Evolutionary conservation across 2,888 invertebrate genomes (phyloP).

Genomic region (Eupsilia transversa): DNA sequence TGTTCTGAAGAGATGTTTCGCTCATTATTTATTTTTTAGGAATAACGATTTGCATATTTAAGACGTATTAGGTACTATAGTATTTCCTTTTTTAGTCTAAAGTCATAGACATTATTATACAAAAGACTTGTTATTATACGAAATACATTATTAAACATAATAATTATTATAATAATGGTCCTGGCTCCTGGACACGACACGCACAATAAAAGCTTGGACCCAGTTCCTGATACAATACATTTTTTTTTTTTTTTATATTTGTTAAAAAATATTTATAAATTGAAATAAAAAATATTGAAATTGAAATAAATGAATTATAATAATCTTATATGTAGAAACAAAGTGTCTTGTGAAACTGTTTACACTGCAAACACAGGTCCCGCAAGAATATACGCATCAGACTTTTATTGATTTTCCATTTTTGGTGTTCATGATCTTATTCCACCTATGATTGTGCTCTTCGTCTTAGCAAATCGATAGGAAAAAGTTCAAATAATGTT

Average conservation of each 20-base stretch:
- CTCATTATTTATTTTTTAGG: background rate
- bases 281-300: too few relatives aligned
- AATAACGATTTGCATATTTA: background rate
- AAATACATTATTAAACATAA: too few relatives aligned
- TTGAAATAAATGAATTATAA: too few relatives aligned
- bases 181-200: too few relatives aligned
- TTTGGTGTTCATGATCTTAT: background rate
- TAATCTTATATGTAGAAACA: background rate
- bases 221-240: too few relatives aligned
- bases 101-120: background rate
- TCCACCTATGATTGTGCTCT: background rate
- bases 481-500: background rate
- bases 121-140: too few relatives aligned
- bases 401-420: background rate
- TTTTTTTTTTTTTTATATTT: too few relatives aligned
- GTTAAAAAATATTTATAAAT: too few relatives aligned
- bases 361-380: background rate
- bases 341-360: background rate
- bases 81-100: background rate
- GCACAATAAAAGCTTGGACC: too few relatives aligned
- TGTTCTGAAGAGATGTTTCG: conserved; percentile 12
- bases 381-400: too few relatives aligned
- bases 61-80: background rate
- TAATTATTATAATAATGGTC: too few relatives aligned
- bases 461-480: background rate